Evolutionary conservation across 2,888 invertebrate genomes (phyloP), one percentile per base, ranked within the genome.

Genomic region (Fabriciana adippe): DNA sequence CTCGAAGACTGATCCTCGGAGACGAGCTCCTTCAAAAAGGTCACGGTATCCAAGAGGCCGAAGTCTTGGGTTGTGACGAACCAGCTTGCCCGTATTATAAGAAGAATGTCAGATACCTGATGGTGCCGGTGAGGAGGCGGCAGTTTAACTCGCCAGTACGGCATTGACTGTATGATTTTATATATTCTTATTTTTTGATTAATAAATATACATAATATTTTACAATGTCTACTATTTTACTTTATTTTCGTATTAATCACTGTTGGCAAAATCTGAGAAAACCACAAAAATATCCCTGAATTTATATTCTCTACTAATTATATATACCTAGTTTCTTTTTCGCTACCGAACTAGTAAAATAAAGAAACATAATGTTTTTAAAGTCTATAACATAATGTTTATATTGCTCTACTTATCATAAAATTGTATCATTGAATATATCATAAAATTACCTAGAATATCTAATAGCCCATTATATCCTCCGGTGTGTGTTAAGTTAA

Each of bases 1-100:
- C 88, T 3, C 75, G 88, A 18, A 79, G 90, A 50, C 72, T 91
- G 60, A 70, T 89, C 6, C 72, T 90, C 0, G 91, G 91, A 6
- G 90, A 90, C 71, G 90, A 90, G 67, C 56, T 86, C 48, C 72
- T 90, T 26, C 70, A 68, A n/a, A 67, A 82, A 2, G 83, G 80
- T 0, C 76, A 77, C 13, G 69, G 70, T 0, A 55, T 88, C 45
- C 85, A 79, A 15, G 86, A 90, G 71, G 88, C 90, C 0, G 89
- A 89, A 45, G 84, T 90, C 2, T 72, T 85, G 14, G 92, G 92
- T 21, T 92, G 92, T 72, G 91, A 92, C 66, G 92, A 91, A 71
- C 92, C 92, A 4, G 83, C 86, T 11, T 92, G 92, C 61, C 92
- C 92, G 0, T 92, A 92, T 70, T 92, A 92, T 82, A 90, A 90